Percentiles rank a stretch among this genome's conserved stretches.
Evolutionary conservation across 2,888 invertebrate species (phyloP).

Genomic region (Melolontha melolontha): DNA sequence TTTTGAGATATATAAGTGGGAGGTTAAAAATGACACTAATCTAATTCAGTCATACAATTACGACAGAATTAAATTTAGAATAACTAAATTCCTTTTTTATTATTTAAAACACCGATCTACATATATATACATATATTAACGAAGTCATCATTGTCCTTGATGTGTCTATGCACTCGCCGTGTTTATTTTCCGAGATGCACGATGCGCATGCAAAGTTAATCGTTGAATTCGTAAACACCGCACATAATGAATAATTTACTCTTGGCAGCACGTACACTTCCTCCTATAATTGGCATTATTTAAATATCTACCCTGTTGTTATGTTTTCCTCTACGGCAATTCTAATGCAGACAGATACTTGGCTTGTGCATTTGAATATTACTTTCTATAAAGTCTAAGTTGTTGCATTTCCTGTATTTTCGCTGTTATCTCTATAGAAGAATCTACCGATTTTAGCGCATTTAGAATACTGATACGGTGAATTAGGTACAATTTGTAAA

Average conservation of each 20-base stretch:
- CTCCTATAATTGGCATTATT: constrained; percentile 24
- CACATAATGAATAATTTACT: constrained; percentile 21
- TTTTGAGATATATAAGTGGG: too few species aligned
- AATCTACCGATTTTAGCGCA: too few species aligned
- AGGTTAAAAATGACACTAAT: too few species aligned
- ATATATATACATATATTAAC: background rate
- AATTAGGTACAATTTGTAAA: too few species aligned
- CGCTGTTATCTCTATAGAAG: too few species aligned
- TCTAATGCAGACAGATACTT: constrained; percentile 13
- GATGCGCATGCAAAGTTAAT: constrained; percentile 24
- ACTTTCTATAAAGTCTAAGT: background rate
- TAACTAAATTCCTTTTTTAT: too few species aligned
- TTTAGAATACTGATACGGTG: too few species aligned
- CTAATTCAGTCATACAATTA: too few species aligned
- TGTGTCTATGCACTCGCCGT: constrained; percentile 32
- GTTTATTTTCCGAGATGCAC: constrained; percentile 33
- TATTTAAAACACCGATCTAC: background rate
- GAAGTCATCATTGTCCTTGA: constrained; percentile 14
- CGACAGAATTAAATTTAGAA: too few species aligned
- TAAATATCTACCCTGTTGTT: constrained; percentile 19
- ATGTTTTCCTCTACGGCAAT: constrained; percentile 16
- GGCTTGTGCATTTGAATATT: constrained; percentile 9
- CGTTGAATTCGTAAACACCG: constrained; percentile 20
- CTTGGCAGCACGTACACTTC: constrained; percentile 24
- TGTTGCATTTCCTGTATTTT: constrained; percentile 16